These are phyloP conservation scores for Tachyglossus aculeatus DNA, from an alignment of 2,797 vertebrate genomes.

Conservation along the genomic window DNA sequence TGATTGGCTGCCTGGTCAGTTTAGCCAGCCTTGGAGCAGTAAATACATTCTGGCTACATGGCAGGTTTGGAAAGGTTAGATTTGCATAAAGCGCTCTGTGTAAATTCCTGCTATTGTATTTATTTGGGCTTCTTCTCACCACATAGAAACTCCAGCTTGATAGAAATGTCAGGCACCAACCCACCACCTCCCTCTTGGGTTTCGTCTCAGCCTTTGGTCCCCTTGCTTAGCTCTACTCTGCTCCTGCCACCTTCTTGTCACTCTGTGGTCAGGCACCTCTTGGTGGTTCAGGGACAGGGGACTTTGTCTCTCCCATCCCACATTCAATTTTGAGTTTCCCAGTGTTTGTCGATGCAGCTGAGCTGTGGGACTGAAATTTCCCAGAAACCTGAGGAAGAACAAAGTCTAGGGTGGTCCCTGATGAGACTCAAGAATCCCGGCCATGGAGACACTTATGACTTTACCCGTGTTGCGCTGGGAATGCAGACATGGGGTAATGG, in stretches of 20 bases:
- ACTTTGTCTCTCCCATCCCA: not conserved
- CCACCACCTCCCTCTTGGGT: not conserved
- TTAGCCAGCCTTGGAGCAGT: not conserved
- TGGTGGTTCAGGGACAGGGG: not conserved
- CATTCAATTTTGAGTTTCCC: not conserved
- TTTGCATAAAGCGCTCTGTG: constrained; percentile 44
- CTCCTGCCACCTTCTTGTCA: not conserved
- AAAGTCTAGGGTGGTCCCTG: too few species aligned
- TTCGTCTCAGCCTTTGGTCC: not conserved
- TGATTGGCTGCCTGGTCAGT: not conserved
- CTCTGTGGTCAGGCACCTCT: accelerated
- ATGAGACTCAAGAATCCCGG: too few species aligned
- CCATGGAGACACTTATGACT: too few species aligned
- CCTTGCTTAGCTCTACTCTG: not conserved
- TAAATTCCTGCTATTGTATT: constrained; percentile 52
- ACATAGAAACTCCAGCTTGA: not conserved
- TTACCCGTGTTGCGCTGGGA: too few species aligned
- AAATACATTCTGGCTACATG: constrained; percentile 35
- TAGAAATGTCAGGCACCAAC: not conserved
- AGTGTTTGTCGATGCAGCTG: not conserved
- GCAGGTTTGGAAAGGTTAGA: constrained; percentile 58
- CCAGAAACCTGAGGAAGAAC: too few species aligned
- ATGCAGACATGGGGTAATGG: too few species aligned
- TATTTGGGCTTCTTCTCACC: constrained; percentile 1
- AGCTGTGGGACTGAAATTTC: too few species aligned